Percentiles rank a stretch among this genome's conserved stretches.
Evolutionary conservation across 1,140 invertebrate species (phyloP).

Genomic region (Drosophila ironensis): DNA sequence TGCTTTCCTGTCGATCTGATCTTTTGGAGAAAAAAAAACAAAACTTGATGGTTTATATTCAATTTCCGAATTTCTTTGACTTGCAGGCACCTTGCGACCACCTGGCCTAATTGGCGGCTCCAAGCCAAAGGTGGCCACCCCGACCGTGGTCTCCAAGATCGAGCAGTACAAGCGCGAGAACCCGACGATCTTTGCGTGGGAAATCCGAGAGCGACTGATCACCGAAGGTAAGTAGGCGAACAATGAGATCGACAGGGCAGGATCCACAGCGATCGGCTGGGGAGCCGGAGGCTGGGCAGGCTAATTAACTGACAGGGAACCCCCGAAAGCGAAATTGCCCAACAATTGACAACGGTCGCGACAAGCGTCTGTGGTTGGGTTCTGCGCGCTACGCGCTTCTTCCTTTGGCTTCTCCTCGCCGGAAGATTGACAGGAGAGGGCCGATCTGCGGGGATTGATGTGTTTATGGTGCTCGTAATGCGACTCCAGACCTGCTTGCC

Average conservation of each 20-base stretch:
- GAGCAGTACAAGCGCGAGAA: slow-evolving; percentile 98
- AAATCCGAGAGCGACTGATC: slow-evolving; percentile 96
- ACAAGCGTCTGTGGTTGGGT: slow-evolving; percentile 21
- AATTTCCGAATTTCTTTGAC: background rate
- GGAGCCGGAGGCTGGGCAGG: background rate
- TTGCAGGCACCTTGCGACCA: slow-evolving; percentile 94
- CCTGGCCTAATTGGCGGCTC: slow-evolving; percentile 98
- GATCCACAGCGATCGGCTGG: background rate
- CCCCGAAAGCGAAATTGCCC: slow-evolving; percentile 73
- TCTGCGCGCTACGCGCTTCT: slow-evolving; percentile 34
- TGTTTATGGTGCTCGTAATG: slow-evolving; percentile 70
- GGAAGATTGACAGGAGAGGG: slow-evolving; percentile 9
- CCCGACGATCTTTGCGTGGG: slow-evolving; percentile 98
- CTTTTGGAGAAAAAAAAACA: no score
- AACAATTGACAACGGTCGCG: slow-evolving; percentile 49
- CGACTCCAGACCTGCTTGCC: slow-evolving; percentile 40
- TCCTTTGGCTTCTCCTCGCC: background rate
- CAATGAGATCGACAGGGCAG: slow-evolving; percentile 12
- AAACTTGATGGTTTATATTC: no score
- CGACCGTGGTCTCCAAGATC: slow-evolving; percentile 96
- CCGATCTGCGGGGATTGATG: slow-evolving; percentile 44
- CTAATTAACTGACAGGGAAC: slow-evolving; percentile 77
- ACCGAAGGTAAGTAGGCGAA: slow-evolving; percentile 93
- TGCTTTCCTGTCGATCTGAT: no score
- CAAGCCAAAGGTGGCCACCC: slow-evolving; percentile 99